Evolutionary conservation across 2,888 invertebrate genomes (phyloP), one percentile per base, ranked within the genome.

Genomic region (Ischnus inquisitorius): DNA sequence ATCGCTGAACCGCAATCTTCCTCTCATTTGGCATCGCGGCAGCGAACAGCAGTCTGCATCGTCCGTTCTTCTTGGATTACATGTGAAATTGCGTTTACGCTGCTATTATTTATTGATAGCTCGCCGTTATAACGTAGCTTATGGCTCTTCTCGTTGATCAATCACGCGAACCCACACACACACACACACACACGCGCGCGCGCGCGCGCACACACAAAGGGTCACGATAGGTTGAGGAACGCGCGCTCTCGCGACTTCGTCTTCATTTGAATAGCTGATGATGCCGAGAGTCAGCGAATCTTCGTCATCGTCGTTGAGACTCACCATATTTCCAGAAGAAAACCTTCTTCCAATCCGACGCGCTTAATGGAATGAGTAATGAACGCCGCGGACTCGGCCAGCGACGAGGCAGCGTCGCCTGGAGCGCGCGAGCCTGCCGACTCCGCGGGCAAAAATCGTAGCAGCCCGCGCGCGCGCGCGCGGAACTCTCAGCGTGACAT

Each of bases 61-160:
- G 60, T 43, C 60, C 46, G 57, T 48, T 57, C 78, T 64, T 68
- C 69, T 79, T 69, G 68, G 57, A 79, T 82, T 78, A 74, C 64
- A 69, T 60, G 41, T 25, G 39, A 82, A 78, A 78, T 54, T 69
- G 78, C 74, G 39, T 48, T 25, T 14, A 34, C n/a, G 34, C 43
- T 14, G 57, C 16, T 78, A 64, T 83, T 78, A 83, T 79, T 83
- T 78, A 83, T 79, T 75, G 82, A 83, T 83, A 64, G 79, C 46
- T 46, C 6, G 54, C 79, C 79, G 79, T 83, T 79, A 79, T 64
- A 69, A 28, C 14, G 25, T 19, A 51, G 25, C 67, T 12, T 72
- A 54, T 14, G 39, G 34, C 60, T 74, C 43, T 76, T 65, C 62
- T 77, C 16, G 67, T 62, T 68, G 78, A 82, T 82, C 78, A 69